phyloP scores from a whole-genome alignment of 2,888 invertebrate species.

The Cheilosia vernalis region DNA sequence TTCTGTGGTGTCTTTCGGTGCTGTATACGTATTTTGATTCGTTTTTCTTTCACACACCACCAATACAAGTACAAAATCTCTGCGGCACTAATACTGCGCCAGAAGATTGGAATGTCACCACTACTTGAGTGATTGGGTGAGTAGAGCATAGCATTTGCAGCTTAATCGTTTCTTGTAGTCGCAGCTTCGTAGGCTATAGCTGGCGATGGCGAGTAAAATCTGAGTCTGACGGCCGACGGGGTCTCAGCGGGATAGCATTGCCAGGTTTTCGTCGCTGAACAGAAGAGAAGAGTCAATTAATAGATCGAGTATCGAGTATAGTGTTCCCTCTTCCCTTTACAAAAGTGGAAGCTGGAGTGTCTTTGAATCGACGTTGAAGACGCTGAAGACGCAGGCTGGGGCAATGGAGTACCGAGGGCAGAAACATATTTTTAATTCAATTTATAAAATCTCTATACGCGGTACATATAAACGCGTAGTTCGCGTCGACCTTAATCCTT shows the following conservation, averaged over 20 bases:
- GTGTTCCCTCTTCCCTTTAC: no score
- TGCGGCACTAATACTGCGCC: slow-evolving; percentile 59
- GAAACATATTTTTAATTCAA: no score
- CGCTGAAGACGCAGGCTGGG: no score
- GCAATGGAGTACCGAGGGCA: no score
- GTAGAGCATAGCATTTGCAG: slow-evolving; percentile 60
- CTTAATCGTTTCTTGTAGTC: slow-evolving; percentile 66
- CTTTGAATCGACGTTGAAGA: no score
- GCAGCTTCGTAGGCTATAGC: slow-evolving; percentile 27
- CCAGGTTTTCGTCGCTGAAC: slow-evolving; percentile 40
- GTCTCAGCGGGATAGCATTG: slow-evolving; percentile 61
- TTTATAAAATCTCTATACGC: no score
- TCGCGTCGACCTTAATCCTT: no score
- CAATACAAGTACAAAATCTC: slow-evolving; percentile 72
- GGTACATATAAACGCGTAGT: no score
- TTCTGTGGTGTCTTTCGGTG: slow-evolving; percentile 4
- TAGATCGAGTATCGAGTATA: slow-evolving; percentile 4
- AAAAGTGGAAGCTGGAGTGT: no score
- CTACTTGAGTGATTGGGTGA: slow-evolving; percentile 44
- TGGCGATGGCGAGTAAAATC: slow-evolving; percentile 7
- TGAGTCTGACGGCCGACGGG: slow-evolving; percentile 35
- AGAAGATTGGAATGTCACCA: slow-evolving; percentile 72
- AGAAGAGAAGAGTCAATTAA: slow-evolving; percentile 30
- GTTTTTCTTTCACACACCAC: slow-evolving; percentile 30
- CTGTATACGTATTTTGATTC: slow-evolving; percentile 9